Evolutionary conservation across 35 echinoderm and acorn worm species (phyloP).

Genomic region (Patiria miniata): DNA sequence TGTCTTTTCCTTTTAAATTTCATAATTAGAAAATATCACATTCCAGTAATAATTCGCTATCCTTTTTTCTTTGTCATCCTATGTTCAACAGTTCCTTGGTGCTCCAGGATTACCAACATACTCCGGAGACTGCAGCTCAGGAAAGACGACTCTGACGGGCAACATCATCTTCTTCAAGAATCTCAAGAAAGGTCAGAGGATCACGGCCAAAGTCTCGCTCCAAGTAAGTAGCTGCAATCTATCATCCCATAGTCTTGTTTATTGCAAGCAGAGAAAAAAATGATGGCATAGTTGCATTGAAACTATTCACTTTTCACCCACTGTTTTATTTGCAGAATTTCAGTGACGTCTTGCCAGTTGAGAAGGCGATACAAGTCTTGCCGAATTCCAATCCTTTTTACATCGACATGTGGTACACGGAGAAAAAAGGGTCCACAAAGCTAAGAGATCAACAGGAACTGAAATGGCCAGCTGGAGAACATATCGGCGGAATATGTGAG

Average conservation of each 20-base stretch:
- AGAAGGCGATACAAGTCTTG: slow-evolving; percentile 56
- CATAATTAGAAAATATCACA: no score
- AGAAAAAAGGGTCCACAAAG: slow-evolving; percentile 49
- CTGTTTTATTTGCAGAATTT: slow-evolving; percentile 26
- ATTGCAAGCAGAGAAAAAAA: no score
- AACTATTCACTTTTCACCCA: no score
- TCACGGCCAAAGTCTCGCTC: slow-evolving; percentile 73
- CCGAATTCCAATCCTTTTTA: slow-evolving; percentile 66
- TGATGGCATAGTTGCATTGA: no score
- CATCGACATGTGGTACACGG: slow-evolving; percentile 70
- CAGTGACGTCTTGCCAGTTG: slow-evolving; percentile 41
- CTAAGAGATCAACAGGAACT: slow-evolving; percentile 65
- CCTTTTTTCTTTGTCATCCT: neutral
- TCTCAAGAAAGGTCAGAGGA: slow-evolving; percentile 68
- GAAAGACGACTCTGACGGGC: slow-evolving; percentile 70
- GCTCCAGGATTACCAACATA: slow-evolving; percentile 66
- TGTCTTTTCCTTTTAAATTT: no score
- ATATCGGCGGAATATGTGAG: slow-evolving; percentile 70
- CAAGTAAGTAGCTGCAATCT: slow-evolving; percentile 40
- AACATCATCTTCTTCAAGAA: slow-evolving; percentile 75
- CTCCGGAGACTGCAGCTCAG: slow-evolving; percentile 69
- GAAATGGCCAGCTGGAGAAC: slow-evolving; percentile 76
- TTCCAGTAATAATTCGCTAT: no score
- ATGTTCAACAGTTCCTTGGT: slow-evolving; percentile 68
- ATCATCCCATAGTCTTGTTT: no score